Percentiles rank a stretch among this genome's conserved stretches.
These are phyloP conservation scores for Tenebrosternarchus preto DNA, from an alignment of 2,113 vertebrate species.

Conservation along the genomic window DNA sequence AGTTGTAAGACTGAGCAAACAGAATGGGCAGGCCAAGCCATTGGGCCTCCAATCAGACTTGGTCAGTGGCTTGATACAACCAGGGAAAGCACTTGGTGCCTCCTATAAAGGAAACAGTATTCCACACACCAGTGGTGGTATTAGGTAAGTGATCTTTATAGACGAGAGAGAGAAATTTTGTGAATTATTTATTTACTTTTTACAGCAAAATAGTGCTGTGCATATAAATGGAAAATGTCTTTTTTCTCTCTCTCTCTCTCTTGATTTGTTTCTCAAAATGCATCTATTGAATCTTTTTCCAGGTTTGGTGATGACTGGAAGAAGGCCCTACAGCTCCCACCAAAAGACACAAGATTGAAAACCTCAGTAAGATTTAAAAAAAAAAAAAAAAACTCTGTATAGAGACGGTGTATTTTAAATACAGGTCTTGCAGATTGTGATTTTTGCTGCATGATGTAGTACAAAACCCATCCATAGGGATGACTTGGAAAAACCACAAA, in stretches of 20 bases:
- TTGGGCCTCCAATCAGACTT: constrained; percentile 56
- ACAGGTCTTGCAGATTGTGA: background rate
- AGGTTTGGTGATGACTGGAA: constrained; percentile 99
- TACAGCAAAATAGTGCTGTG: background rate
- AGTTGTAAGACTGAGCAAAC: constrained; percentile 67
- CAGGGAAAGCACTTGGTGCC: constrained; percentile 40
- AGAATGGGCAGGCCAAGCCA: constrained; percentile 67
- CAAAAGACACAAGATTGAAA: constrained; percentile 97
- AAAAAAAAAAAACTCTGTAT: background rate
- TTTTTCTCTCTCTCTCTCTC: background rate
- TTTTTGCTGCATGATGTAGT: background rate
- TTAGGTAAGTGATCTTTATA: constrained; percentile 67
- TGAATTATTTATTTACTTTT: too few species aligned
- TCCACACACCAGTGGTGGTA: constrained; percentile 68
- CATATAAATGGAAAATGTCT: too few species aligned
- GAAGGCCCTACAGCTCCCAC: constrained; percentile 98
- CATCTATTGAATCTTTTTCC: constrained; percentile 19
- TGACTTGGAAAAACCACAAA: too few species aligned
- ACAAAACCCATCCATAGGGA: too few species aligned
- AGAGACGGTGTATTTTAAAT: background rate
- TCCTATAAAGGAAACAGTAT: constrained; percentile 62
- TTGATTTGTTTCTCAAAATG: background rate
- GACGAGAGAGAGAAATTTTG: too few species aligned
- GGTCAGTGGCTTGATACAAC: constrained; percentile 52
- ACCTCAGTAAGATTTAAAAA: constrained; percentile 93